Conservation (phyloP, 2,797 vertebrate genomes). For the Eulemur albifrons region DNA sequence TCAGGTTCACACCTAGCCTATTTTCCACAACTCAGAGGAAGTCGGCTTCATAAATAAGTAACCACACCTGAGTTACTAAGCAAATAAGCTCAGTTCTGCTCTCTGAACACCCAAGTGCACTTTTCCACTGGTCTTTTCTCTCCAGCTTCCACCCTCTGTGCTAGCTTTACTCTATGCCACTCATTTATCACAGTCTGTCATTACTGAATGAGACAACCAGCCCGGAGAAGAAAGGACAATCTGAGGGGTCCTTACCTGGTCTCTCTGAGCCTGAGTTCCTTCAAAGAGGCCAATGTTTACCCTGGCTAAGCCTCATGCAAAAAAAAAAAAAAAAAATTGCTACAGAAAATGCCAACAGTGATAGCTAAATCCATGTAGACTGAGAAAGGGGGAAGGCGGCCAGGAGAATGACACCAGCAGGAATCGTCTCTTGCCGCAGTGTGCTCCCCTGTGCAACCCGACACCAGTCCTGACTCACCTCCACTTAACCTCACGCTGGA, state of each 20-base stretch:
- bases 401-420: neutral
- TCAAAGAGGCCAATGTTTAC: neutral
- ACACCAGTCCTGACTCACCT: neutral
- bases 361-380: neutral
- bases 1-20: slow-evolving; percentile 28
- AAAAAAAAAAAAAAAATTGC: neutral
- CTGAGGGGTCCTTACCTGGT: neutral
- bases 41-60: slow-evolving; percentile 62
- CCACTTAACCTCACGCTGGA: neutral
- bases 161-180: neutral
- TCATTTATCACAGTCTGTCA: neutral
- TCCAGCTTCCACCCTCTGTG: neutral
- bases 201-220: neutral
- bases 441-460: neutral
- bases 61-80: slow-evolving; percentile 8
- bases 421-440: neutral
- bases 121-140: neutral
- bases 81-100: slow-evolving; percentile 4
- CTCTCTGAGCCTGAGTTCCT: neutral
- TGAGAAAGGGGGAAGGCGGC: neutral
- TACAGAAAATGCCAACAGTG: neutral
- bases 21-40: slow-evolving; percentile 59
- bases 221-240: neutral
- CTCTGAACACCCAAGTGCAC: neutral
- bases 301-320: neutral